These are phyloP conservation scores for Cantharis flavilabris DNA, from an alignment of 2,888 invertebrate species.

Conservation along the genomic window DNA sequence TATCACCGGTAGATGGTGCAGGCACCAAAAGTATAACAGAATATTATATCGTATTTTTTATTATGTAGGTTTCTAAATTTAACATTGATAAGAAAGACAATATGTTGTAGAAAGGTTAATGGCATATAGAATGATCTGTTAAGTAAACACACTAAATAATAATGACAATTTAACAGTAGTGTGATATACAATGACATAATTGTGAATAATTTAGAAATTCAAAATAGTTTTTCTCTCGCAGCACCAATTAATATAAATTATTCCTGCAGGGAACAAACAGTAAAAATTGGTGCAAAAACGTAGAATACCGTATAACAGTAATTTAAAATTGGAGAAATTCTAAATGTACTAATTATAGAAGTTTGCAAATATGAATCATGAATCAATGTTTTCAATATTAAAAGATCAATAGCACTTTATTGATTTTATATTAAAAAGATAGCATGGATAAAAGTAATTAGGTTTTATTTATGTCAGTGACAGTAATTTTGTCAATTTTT, in stretches of 20 bases:
- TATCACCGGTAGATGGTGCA: neutral
- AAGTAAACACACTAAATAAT: neutral
- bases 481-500: neutral
- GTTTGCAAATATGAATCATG: neutral
- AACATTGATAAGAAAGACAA: neutral
- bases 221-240: neutral
- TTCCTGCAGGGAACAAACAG: neutral
- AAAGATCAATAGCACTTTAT: neutral
- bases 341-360: neutral
- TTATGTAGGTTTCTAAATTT: neutral
- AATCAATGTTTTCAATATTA: neutral
- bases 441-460: neutral
- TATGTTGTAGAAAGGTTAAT: neutral
- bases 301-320: neutral
- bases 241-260: neutral
- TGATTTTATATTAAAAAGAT: neutral
- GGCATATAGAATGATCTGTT: neutral
- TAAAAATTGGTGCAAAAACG: neutral
- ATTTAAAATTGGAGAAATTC: neutral
- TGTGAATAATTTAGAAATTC: neutral
- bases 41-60: neutral
- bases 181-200: neutral
- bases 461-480: neutral
- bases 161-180: neutral
- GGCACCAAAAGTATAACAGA: neutral